Conservation (phyloP, 2,113 vertebrate genomes). For the Carassius carassius region DNA sequence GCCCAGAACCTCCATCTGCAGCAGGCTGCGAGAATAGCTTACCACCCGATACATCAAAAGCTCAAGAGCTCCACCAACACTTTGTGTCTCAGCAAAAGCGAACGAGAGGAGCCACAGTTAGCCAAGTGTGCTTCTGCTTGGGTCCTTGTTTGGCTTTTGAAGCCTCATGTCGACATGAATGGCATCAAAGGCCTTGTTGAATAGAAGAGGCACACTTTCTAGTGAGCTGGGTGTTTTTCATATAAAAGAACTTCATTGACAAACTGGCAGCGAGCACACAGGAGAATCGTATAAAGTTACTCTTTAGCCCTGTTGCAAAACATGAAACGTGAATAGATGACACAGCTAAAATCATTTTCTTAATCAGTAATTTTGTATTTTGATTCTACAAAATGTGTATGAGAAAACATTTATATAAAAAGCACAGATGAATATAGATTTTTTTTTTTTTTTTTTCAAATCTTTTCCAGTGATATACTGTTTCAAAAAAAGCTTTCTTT, state of each 20-base stretch:
- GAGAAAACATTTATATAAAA: neutral
- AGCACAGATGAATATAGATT: neutral
- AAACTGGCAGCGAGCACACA: neutral
- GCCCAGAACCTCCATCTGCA: constrained; percentile 24
- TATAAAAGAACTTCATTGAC: neutral
- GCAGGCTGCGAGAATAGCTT: neutral
- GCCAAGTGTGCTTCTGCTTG: neutral
- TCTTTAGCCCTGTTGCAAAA: neutral
- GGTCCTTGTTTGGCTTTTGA: constrained; percentile 17
- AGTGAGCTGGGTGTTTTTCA: neutral
- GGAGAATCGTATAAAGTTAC: neutral
- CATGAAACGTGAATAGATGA: neutral
- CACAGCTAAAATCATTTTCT: neutral
- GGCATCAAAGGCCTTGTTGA: neutral
- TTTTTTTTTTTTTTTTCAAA: too few relatives aligned
- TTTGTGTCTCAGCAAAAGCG: neutral
- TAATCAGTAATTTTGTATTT: neutral
- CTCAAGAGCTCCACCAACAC: constrained; percentile 16
- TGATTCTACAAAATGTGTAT: neutral
- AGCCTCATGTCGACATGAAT: neutral
- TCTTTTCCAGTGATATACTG: neutral
- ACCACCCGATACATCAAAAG: constrained; percentile 23
- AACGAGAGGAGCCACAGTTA: neutral
- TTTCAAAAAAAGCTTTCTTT: neutral
- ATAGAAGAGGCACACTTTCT: neutral